Evolutionary conservation across 2,113 vertebrate species (phyloP).

Genomic region (Phalacrocorax aristotelis): DNA sequence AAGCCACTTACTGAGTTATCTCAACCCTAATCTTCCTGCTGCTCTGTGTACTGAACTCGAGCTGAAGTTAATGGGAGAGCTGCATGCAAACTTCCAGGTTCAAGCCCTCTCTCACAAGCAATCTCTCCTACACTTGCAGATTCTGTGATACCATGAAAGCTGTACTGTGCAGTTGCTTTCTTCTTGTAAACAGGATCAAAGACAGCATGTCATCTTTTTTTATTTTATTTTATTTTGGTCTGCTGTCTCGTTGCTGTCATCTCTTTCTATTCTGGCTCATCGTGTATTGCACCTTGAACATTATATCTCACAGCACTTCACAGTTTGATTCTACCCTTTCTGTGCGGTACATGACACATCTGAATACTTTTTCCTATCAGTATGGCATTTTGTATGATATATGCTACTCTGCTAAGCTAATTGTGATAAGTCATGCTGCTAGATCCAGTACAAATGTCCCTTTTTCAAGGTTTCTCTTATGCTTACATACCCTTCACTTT

Average conservation of each 20-base stretch:
- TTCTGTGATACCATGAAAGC: constrained; percentile 42
- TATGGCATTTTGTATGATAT: constrained; percentile 39
- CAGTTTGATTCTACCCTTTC: constrained; percentile 61
- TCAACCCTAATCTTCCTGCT: not conserved
- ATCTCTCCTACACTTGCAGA: constrained; percentile 3
- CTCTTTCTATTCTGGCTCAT: constrained; percentile 47
- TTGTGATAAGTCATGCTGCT: constrained; percentile 1
- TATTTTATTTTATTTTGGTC: constrained; percentile 54
- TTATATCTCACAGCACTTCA: constrained; percentile 52
- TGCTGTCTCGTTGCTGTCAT: constrained; percentile 61
- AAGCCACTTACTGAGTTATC: not conserved
- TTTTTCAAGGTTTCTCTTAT: not conserved
- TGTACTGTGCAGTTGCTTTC: not conserved
- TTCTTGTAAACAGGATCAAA: constrained; percentile 63
- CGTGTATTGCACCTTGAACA: constrained; percentile 43
- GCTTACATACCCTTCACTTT: not conserved
- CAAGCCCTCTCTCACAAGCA: constrained; percentile 24
- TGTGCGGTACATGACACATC: constrained; percentile 53
- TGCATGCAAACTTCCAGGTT: constrained; percentile 28
- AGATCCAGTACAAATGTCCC: constrained; percentile 49
- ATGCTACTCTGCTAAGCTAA: constrained; percentile 25
- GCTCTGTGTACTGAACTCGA: not conserved
- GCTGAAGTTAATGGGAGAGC: constrained; percentile 34
- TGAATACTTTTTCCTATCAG: constrained; percentile 30
- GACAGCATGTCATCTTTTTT: not conserved